Evolutionary conservation across 2,888 invertebrate species (phyloP), one percentile per base, ranked within the genome.

Genomic region (Limnephilus auricula): DNA sequence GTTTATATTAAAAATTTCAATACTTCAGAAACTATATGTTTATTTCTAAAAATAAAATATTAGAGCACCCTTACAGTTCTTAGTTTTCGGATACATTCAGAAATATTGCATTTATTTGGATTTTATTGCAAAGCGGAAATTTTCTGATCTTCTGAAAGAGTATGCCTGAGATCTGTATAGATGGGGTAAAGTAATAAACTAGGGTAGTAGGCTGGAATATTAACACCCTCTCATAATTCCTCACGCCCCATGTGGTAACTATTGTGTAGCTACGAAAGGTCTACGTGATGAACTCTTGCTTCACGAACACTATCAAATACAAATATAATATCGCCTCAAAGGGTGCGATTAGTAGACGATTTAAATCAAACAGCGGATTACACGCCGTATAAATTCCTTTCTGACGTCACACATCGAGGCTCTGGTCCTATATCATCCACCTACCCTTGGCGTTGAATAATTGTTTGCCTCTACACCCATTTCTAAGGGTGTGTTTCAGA

Each of bases 401-500:
- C 34, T 37, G 25, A 82, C 25, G 18, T 37, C 82, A 32, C 32
- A 34, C 34, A 82, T 37, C 32, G 34, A 32, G 25, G 31, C 25
- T 82, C 25, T 25, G 82, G 82, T 25, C 82, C 82, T 82, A 82
- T 82, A 37, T 82, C 82, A 82, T 34, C 34, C 34, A 32, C 32
- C 82, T 37, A 82, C 32, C 32, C 32, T 31, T 34, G 80, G 80
- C 80, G 82, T 32, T 32, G 82, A 82, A 82, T 82, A 82, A 82
- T 82, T 82, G 34, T 82, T 82, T 82, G 82, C 82, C 34, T 82
- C 32, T 82, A 82, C 82, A 82, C 82, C 82, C 82, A 82, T 34
- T 82, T 82, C 80, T n/a, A 65, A 65, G 65, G 65, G 80, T 82
- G 32, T 32, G 32, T 31, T 32, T 32, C 82, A 32, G 13, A 34